A percentile compares a stretch with the other conserved stretches of the same genome.
Evolutionary conservation across 2,113 vertebrate species (phyloP).

Genomic region (Hydrolagus affinis): DNA sequence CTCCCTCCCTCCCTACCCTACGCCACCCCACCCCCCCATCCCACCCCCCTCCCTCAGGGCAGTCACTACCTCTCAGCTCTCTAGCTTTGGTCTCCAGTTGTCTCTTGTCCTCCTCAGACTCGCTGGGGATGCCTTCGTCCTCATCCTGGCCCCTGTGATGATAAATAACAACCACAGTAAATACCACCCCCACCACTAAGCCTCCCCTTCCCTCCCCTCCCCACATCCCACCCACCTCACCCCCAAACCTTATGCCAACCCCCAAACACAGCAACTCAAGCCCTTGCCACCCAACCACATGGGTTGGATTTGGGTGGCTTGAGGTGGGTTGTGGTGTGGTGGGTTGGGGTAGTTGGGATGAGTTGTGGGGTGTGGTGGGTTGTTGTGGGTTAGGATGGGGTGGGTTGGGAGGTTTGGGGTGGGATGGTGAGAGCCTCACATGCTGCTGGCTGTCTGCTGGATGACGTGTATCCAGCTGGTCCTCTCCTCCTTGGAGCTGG

Average conservation of each 20-base stretch:
- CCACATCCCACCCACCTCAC: too few relatives aligned
- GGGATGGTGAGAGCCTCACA: constrained; percentile 56
- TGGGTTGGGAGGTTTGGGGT: background rate
- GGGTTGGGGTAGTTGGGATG: background rate
- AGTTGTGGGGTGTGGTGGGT: too few relatives aligned
- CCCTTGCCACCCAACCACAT: background rate
- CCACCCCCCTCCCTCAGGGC: background rate
- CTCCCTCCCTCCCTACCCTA: too few relatives aligned
- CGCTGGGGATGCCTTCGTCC: constrained; percentile 89
- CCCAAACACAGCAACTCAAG: background rate
- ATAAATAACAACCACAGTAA: too few relatives aligned
- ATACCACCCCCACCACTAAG: too few relatives aligned
- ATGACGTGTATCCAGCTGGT: constrained; percentile 87
- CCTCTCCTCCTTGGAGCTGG: constrained; percentile 82
- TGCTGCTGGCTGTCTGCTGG: constrained; percentile 76
- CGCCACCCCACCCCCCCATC: too few relatives aligned
- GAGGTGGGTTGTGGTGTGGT: too few relatives aligned
- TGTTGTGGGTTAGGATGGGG: too few relatives aligned
- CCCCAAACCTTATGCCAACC: too few relatives aligned
- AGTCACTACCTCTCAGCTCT: constrained; percentile 86
- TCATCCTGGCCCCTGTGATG: constrained; percentile 79
- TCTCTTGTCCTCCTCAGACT: constrained; percentile 86
- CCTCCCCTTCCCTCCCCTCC: too few relatives aligned
- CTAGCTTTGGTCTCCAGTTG: constrained; percentile 73
- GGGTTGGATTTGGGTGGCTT: too few relatives aligned